phyloP scores from a whole-genome alignment of 2,888 invertebrate species.

The Oasisia sp. region DNA sequence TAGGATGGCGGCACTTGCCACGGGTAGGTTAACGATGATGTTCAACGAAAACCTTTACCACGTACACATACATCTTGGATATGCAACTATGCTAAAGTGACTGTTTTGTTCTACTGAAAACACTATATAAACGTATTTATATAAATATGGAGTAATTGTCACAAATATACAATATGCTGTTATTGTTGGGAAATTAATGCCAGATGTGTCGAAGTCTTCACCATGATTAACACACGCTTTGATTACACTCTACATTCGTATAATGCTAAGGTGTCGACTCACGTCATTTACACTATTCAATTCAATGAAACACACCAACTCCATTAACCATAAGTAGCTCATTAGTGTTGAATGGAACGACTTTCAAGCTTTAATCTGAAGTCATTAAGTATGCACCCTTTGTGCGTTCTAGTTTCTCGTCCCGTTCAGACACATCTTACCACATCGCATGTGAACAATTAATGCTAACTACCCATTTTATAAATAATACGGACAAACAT shows the following conservation, averaged over 20 bases:
- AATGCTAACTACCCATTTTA: neutral
- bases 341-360: neutral
- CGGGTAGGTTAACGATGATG: too few relatives aligned
- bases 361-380: neutral
- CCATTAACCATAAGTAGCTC: neutral
- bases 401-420: neutral
- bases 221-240: neutral
- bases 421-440: neutral
- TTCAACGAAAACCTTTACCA: too few relatives aligned
- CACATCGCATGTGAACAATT: neutral
- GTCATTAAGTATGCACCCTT: neutral
- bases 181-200: neutral
- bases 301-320: neutral
- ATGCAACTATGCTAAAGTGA: too few relatives aligned
- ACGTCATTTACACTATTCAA: neutral
- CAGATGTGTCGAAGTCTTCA: neutral
- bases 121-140: too few relatives aligned
- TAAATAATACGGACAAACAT: neutral
- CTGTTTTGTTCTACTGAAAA: too few relatives aligned
- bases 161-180: neutral
- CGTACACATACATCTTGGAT: too few relatives aligned
- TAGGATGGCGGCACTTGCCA: too few relatives aligned
- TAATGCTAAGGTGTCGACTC: neutral
- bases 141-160: too few relatives aligned
- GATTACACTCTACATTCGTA: neutral